Conservation (phyloP, 2,797 vertebrate genomes). For the Phalloptychus januarius region DNA sequence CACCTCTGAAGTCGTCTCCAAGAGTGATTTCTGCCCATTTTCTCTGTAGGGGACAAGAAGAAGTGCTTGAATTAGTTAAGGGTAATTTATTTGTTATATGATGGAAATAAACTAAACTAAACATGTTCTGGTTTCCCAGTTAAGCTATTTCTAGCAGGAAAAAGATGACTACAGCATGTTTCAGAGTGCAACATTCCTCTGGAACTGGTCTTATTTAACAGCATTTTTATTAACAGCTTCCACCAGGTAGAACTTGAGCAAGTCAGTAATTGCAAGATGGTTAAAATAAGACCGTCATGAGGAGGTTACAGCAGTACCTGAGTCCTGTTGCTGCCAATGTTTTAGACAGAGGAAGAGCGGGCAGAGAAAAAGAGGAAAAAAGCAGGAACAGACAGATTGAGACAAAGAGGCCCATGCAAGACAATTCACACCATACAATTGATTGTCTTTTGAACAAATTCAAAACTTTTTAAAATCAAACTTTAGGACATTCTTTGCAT, state of each 20-base stretch:
- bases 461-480: not conserved
- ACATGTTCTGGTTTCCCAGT: not conserved
- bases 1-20: slow-evolving; percentile 94
- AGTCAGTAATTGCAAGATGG: not conserved
- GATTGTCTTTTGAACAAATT: not conserved
- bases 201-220: slow-evolving; percentile 62
- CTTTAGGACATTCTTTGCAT: no score
- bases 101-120: slow-evolving; percentile 10
- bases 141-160: slow-evolving; percentile 17
- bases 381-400: slow-evolving; percentile 67
- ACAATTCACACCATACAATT: not conserved
- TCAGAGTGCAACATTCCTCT: slow-evolving; percentile 52
- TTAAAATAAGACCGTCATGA: slow-evolving; percentile 64
- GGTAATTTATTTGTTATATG: rapidly evolving
- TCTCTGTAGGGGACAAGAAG: slow-evolving; percentile 75
- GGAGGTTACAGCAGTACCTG: slow-evolving; percentile 75
- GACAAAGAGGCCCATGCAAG: slow-evolving; percentile 53
- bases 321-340: slow-evolving; percentile 58
- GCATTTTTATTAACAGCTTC: not conserved
- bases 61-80: not conserved
- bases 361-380: slow-evolving; percentile 67
- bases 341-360: slow-evolving; percentile 66
- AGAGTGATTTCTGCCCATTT: slow-evolving; percentile 97
- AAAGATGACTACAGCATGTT: slow-evolving; percentile 1
- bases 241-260: not conserved